Conservation (phyloP, 2,113 vertebrate genomes). For the Gymnorhina tibicen region DNA sequence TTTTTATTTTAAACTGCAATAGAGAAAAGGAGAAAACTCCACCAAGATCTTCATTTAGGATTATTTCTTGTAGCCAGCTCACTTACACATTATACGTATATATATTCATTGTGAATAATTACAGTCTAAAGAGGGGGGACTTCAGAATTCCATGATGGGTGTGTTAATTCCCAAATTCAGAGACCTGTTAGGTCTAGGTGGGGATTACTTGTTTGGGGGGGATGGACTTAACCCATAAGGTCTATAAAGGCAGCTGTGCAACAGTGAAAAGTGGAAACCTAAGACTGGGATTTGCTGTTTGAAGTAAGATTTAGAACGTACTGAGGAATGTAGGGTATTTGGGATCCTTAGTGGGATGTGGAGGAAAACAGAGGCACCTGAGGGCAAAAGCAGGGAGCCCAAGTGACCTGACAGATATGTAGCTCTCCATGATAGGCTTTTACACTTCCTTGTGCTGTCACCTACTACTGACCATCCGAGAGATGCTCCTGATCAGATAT, state of each 20-base stretch:
- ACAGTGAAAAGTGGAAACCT: background rate
- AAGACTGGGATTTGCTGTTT: background rate
- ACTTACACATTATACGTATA: background rate
- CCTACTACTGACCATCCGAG: background rate
- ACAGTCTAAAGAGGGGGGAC: background rate
- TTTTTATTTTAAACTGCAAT: background rate
- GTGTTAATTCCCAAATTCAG: background rate
- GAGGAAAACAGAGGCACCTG: background rate
- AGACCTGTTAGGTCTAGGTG: background rate
- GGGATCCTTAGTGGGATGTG: background rate
- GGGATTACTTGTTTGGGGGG: background rate
- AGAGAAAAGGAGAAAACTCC: background rate
- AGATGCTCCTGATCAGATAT: background rate
- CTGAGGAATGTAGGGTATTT: fast-evolving
- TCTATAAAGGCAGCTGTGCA: background rate
- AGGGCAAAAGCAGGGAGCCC: background rate
- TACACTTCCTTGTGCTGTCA: background rate
- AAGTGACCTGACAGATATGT: background rate
- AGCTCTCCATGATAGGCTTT: background rate
- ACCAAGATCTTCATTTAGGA: background rate
- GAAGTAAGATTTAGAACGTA: background rate
- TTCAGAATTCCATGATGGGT: background rate
- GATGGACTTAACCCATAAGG: background rate
- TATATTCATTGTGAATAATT: background rate
- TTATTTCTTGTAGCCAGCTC: background rate